Evolutionary conservation across 2,888 invertebrate species (phyloP).

Genomic region (Cancer borealis): DNA sequence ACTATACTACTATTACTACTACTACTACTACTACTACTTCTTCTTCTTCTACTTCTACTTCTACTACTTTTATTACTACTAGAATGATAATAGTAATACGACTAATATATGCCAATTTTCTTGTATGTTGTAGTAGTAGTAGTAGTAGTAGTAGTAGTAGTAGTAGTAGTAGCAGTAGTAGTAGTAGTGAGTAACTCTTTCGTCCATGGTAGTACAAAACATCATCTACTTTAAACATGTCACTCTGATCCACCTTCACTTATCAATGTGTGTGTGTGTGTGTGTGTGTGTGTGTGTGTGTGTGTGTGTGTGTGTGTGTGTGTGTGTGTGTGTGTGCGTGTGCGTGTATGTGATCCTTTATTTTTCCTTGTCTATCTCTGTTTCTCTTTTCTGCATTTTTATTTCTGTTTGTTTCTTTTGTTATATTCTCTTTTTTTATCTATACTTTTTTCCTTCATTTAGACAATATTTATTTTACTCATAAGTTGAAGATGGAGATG

Average conservation of each 20-base stretch:
- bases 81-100: not conserved
- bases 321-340: not conserved
- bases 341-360: not conserved
- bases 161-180: not conserved
- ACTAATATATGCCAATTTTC: not conserved
- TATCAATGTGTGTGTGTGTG: not conserved
- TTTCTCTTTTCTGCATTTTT: not conserved
- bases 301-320: not conserved
- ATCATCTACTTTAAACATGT: conserved; percentile 25
- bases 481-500: too few relatives aligned
- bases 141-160: not conserved
- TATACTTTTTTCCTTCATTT: not conserved
- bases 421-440: not conserved
- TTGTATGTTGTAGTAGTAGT: not conserved
- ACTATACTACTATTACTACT: too few relatives aligned
- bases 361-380: not conserved
- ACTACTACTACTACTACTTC: too few relatives aligned
- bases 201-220: not conserved
- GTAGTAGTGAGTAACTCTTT: not conserved
- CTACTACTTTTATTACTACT: not conserved
- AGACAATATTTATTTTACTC: too few relatives aligned
- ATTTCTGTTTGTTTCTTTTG: not conserved
- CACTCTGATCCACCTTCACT: not conserved
- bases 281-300: not conserved
- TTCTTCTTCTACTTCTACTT: not conserved